Percentiles rank a stretch among this genome's conserved stretches.
These are phyloP conservation scores for Sparidentex hasta DNA, from an alignment of 2,797 vertebrate genomes.

Conservation along the genomic window DNA sequence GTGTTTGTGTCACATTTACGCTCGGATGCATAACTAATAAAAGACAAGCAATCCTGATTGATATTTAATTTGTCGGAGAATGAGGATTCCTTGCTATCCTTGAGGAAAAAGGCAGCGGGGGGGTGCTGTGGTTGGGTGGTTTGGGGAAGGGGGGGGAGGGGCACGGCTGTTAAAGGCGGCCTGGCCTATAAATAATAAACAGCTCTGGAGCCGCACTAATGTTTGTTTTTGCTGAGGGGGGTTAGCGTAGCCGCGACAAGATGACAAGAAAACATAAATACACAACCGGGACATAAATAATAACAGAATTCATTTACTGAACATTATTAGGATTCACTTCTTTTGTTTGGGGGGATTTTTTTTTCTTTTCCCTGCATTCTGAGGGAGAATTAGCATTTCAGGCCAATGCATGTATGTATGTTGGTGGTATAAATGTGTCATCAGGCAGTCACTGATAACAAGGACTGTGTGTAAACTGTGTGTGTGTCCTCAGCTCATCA, in stretches of 20 bases:
- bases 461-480: background rate
- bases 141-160: background rate
- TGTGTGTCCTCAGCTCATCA: constrained; percentile 8
- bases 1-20: constrained; percentile 65
- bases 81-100: constrained; percentile 75
- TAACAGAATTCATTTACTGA: constrained; percentile 59
- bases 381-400: constrained; percentile 53
- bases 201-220: constrained; percentile 65
- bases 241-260: constrained; percentile 50
- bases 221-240: constrained; percentile 78
- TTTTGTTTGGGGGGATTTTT: constrained; percentile 13
- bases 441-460: background rate
- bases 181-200: constrained; percentile 82
- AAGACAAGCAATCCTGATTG: constrained; percentile 72
- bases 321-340: constrained; percentile 56
- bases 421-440: constrained; percentile 26
- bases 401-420: constrained; percentile 39
- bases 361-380: background rate
- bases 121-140: background rate
- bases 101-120: constrained; percentile 60
- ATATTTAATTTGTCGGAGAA: constrained; percentile 78
- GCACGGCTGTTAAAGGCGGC: constrained; percentile 60
- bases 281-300: constrained; percentile 70
- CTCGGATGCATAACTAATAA: constrained; percentile 71
- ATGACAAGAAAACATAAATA: constrained; percentile 68